Conservation (phyloP, 2,113 vertebrate species). For the Nesogale talazaci region DNA sequence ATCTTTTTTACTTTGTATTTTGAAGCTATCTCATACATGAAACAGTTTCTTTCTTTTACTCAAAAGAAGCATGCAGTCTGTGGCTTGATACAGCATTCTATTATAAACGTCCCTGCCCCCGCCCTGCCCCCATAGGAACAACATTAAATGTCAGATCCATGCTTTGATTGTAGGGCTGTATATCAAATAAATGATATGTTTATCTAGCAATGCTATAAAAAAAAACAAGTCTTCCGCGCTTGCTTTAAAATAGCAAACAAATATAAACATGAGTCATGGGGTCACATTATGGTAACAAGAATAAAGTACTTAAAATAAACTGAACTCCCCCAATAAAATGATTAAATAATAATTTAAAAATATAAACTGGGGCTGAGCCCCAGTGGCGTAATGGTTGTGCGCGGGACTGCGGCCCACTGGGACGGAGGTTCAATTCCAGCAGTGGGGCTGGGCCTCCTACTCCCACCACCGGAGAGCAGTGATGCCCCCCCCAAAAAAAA, state of each 20-base stretch:
- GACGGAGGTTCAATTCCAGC: no score
- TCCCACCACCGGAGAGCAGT: no score
- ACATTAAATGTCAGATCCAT: not conserved
- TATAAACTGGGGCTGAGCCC: no score
- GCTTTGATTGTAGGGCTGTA: not conserved
- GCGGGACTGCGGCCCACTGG: no score
- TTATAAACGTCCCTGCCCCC: no score
- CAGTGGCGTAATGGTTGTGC: no score
- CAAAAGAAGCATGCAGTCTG: not conserved
- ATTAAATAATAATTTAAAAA: no score
- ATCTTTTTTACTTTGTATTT: no score
- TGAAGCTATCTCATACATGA: not conserved
- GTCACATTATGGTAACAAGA: not conserved
- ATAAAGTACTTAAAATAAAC: not conserved
- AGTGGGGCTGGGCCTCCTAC: no score
- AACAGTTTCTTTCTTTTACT: not conserved
- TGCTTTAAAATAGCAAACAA: not conserved
- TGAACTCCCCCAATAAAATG: no score
- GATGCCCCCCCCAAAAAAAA: no score
- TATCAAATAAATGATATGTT: not conserved
- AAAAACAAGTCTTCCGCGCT: not conserved
- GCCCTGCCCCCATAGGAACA: not conserved
- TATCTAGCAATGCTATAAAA: not conserved
- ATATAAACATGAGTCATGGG: not conserved
- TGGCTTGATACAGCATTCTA: not conserved